Conservation (phyloP, 1,140 invertebrate species). For the Drosophila auraria region DNA sequence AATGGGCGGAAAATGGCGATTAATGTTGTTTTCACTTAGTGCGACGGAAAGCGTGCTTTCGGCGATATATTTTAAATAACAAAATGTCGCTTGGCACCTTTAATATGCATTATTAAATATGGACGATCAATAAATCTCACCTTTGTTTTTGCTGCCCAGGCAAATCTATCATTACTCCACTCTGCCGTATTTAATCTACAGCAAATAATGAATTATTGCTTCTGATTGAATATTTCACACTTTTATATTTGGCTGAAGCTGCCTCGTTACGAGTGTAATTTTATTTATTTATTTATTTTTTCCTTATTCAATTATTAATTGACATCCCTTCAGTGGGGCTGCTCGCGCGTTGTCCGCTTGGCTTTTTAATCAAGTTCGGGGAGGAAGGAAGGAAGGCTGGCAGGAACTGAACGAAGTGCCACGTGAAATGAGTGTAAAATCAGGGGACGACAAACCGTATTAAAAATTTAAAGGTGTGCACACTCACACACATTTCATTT, state of each 20-base stretch:
- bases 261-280: conserved; percentile 3
- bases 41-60: background rate
- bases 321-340: conserved; percentile 25
- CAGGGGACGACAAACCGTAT: conserved; percentile 62
- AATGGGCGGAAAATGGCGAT: conserved; percentile 59
- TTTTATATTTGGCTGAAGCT: conserved; percentile 45
- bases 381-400: background rate
- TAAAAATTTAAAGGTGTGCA: conserved; percentile 71
- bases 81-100: background rate
- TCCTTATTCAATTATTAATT: conserved; percentile 54
- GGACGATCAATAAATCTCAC: conserved; percentile 15
- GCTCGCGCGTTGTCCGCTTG: conserved; percentile 4
- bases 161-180: conserved; percentile 7
- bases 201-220: conserved; percentile 28
- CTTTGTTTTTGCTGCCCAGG: background rate
- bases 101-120: conserved; percentile 17
- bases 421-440: conserved; percentile 59
- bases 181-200: conserved; percentile 3
- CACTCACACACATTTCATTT: conserved; percentile 52
- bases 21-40: conserved; percentile 45
- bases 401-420: conserved; percentile 12
- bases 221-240: conserved; percentile 44
- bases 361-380: conserved; percentile 46
- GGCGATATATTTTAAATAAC: background rate
- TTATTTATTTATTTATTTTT: conserved; percentile 26